Conservation (phyloP, 2,888 invertebrate genomes). For the Heliconius erato region DNA sequence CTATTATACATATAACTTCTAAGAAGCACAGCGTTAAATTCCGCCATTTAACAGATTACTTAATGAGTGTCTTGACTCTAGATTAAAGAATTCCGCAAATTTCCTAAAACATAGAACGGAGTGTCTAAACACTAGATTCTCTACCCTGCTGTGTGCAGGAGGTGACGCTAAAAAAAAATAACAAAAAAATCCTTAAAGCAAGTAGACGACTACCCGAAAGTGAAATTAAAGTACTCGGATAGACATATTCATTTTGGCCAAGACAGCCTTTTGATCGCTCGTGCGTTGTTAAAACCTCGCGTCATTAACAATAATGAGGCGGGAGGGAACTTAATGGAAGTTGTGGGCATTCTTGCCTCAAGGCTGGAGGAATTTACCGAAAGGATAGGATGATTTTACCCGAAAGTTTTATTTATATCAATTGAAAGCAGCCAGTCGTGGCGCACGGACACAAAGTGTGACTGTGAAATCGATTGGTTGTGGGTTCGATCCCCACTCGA, state of each 20-base stretch:
- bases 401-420: neutral
- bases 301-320: constrained; percentile 11
- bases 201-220: neutral
- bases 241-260: neutral
- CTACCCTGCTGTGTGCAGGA: too few species aligned
- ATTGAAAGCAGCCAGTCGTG: too few species aligned
- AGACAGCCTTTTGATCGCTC: constrained; percentile 14
- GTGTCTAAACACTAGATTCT: too few species aligned
- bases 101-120: too few species aligned
- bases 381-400: too few species aligned
- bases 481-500: too few species aligned
- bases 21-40: neutral
- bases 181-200: neutral
- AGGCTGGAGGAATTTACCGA: neutral
- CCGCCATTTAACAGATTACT: neutral
- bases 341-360: neutral
- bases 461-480: too few species aligned
- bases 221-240: neutral
- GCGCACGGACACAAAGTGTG: too few species aligned
- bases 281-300: constrained; percentile 10
- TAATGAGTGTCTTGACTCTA: too few species aligned
- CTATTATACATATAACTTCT: too few species aligned
- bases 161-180: neutral
- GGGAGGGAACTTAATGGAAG: neutral
- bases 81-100: too few species aligned